Percentiles rank a stretch among this genome's conserved stretches.
phyloP scores from a whole-genome alignment of 1,140 invertebrate species.

The Zaprionus lachaisei region DNA sequence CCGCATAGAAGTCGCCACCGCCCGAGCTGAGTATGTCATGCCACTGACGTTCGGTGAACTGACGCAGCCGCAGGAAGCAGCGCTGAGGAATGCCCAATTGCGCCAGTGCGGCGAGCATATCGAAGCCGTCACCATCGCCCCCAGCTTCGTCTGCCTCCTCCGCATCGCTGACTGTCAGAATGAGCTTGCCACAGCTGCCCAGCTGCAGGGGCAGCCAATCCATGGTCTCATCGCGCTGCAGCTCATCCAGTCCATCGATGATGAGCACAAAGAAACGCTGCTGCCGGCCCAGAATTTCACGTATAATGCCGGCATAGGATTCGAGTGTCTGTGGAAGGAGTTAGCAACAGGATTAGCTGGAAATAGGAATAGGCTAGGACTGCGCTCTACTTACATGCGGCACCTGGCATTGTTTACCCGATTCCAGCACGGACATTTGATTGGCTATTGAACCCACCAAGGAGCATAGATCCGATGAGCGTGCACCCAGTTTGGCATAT shows the following conservation, averaged over 20 bases:
- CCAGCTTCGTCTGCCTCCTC: constrained; percentile 35
- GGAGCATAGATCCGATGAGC: constrained; percentile 76
- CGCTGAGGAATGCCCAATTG: constrained; percentile 75
- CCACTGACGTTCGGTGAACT: constrained; percentile 83
- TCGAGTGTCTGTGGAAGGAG: constrained; percentile 47
- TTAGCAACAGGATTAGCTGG: not conserved
- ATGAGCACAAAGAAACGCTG: constrained; percentile 87
- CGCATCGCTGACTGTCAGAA: constrained; percentile 87
- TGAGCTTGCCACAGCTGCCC: constrained; percentile 89
- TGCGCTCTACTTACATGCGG: constrained; percentile 66
- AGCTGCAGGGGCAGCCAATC: constrained; percentile 89
- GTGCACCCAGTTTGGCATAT: constrained; percentile 76
- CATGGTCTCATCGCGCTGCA: constrained; percentile 85
- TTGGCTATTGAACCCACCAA: constrained; percentile 80
- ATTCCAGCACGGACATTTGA: constrained; percentile 77
- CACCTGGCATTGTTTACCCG: constrained; percentile 70
- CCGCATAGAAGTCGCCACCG: constrained; percentile 82
- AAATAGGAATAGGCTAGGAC: not conserved
- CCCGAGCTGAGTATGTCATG: constrained; percentile 81
- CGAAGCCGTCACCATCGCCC: constrained; percentile 41
- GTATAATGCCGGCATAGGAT: constrained; percentile 61
- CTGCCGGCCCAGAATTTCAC: constrained; percentile 62
- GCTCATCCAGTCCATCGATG: constrained; percentile 90
- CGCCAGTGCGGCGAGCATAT: constrained; percentile 70
- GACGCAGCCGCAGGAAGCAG: constrained; percentile 76